A percentile compares a stretch with the other conserved stretches of the same genome.
Conservation (phyloP, 1,140 invertebrate genomes). For the Nebria ingens region DNA sequence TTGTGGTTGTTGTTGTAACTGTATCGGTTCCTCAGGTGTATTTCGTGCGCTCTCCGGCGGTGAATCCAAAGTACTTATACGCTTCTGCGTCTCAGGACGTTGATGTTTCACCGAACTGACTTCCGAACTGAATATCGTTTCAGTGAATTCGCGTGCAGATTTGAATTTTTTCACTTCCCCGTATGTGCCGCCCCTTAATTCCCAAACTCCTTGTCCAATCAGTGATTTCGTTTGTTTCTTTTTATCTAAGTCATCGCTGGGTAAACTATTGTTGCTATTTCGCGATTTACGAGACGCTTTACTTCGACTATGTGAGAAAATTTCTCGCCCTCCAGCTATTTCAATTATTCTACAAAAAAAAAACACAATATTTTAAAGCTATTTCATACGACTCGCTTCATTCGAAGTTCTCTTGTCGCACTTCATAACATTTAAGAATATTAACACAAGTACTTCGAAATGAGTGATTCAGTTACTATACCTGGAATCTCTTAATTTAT, state of each 20-base stretch:
- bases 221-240: slow-evolving; percentile 48
- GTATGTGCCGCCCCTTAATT: slow-evolving; percentile 46
- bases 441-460: slow-evolving; percentile 10
- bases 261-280: slow-evolving; percentile 40
- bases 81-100: slow-evolving; percentile 29
- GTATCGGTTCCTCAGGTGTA: slow-evolving; percentile 29
- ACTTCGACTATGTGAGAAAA: slow-evolving; percentile 73
- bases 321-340: slow-evolving; percentile 75
- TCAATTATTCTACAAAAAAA: slow-evolving; percentile 63
- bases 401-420: too few species aligned
- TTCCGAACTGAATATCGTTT: slow-evolving; percentile 52
- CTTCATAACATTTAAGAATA: neutral
- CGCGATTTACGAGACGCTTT: slow-evolving; percentile 64
- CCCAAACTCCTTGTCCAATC: slow-evolving; percentile 48
- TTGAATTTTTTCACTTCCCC: slow-evolving; percentile 42
- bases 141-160: slow-evolving; percentile 45
- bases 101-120: slow-evolving; percentile 43
- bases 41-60: slow-evolving; percentile 39
- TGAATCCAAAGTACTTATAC: slow-evolving; percentile 35
- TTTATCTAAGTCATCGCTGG: slow-evolving; percentile 40
- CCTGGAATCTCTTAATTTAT: slow-evolving; percentile 36
- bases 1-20: too few species aligned
- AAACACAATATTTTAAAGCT: neutral
- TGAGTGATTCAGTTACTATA: too few species aligned
- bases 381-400: neutral